Base-by-base conservation (phyloP, 2,113 vertebrate species). In the Aptenodytes patagonicus region DNA sequence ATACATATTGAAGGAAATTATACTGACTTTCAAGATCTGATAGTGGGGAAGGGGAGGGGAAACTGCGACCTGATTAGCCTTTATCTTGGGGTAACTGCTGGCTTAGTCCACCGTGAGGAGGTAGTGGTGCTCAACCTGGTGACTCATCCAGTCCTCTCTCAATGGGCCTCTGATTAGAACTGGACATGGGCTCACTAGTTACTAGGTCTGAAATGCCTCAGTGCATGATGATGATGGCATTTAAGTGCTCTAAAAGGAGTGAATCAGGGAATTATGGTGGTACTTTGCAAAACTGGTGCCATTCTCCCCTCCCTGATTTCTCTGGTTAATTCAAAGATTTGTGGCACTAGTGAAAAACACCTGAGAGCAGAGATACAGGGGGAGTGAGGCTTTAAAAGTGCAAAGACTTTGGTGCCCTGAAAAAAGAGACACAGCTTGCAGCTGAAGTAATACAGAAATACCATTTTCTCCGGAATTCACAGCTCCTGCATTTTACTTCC, bases 121-220 rank as follows among this genome's bases (percentile, higher is more conserved):
- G 3, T 9, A 14, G 7, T 1, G 3, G 4, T 60, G 55, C 24
- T 47, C n/a, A 49, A 4, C 32, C 47, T 17, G 11, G 28, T 36
- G 61, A 47, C 11, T 86, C 49, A 24, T 7, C n/a, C 31, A 34
- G 14, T 22, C 44, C 6, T 64, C 38, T 55, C 44, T 77, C 64
- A 87, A 11, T 52, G 40, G 16, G 5, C 9, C 29, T 66, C 54
- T 83, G 75, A 77, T 65, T 85, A 46, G 49, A 31, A 9, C 65
- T 54, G 32, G 12, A 2, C 12, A 25, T 0, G 1, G 14, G 3
- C 10, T 75, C 2, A 15, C 17, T 19, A 47, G 51, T 46, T 36
- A 36, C 12, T 10, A 19, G n/a, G 12, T 47, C 49, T 83, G 72
- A 80, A 83, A 52, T 47, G 25, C 28, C 19, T 52, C 5, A 7